Evolutionary conservation across 2,888 invertebrate genomes (phyloP).

Genomic region (Pimpla rufipes): DNA sequence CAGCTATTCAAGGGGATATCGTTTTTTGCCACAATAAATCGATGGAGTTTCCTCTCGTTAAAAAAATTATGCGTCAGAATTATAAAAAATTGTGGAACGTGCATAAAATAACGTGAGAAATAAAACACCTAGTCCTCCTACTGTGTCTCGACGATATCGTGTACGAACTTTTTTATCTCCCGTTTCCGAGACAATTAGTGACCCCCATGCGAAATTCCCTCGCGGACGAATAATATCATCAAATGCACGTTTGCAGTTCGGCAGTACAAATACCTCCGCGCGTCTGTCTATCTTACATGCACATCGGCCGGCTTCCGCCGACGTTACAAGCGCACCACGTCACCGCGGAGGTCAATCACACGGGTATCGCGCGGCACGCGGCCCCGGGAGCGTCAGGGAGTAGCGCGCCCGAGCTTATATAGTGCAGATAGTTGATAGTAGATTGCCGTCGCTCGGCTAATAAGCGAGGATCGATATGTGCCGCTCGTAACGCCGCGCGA

Average conservation of each 20-base stretch:
- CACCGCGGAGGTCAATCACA: slow-evolving; percentile 49
- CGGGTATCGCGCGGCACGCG: slow-evolving; percentile 34
- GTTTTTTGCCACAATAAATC: too few species aligned
- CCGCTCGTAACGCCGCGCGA: slow-evolving; percentile 62
- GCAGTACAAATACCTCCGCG: neutral
- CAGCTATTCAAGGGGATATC: too few species aligned
- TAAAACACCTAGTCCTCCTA: neutral
- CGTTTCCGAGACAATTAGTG: neutral
- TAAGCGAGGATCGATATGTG: slow-evolving; percentile 68
- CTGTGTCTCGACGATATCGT: neutral
- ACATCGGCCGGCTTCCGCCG: slow-evolving; percentile 22
- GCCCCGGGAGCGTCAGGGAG: neutral
- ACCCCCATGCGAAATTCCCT: neutral
- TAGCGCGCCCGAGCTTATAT: slow-evolving; percentile 16
- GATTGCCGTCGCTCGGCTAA: slow-evolving; percentile 55
- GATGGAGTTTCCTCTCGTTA: too few species aligned
- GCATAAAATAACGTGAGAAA: neutral
- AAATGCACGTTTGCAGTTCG: slow-evolving; percentile 31
- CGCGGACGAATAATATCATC: neutral
- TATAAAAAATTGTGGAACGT: neutral
- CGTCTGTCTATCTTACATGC: slow-evolving; percentile 44
- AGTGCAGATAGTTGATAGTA: slow-evolving; percentile 22
- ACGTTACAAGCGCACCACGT: slow-evolving; percentile 38
- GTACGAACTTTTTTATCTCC: neutral
- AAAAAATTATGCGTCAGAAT: neutral